Conservation (phyloP, 1,140 invertebrate species). For the Drosophila tsacasi region DNA sequence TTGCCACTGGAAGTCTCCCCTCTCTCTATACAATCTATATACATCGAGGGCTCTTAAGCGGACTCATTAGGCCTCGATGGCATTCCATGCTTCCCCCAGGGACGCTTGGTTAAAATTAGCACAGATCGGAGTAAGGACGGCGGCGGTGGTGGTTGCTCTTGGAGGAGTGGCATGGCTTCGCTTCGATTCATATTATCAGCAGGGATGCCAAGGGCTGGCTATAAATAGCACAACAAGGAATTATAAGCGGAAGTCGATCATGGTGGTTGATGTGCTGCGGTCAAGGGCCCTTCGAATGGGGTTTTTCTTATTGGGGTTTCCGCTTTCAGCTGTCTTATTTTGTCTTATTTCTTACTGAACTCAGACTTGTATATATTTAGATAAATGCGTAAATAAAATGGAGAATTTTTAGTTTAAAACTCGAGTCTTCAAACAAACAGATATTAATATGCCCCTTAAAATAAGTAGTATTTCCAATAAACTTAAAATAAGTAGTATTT, state of each 20-base stretch:
- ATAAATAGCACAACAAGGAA: background rate
- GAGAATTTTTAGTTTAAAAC: background rate
- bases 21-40: background rate
- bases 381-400: background rate
- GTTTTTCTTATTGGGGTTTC: background rate
- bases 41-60: background rate
- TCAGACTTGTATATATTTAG: background rate
- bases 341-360: background rate
- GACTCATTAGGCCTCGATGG: background rate
- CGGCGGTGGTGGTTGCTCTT: conserved; percentile 5
- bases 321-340: background rate
- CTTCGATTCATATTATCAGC: conserved; percentile 14
- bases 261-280: conserved; percentile 8
- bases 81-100: conserved; percentile 4
- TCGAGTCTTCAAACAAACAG: too few relatives aligned
- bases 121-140: conserved; percentile 5
- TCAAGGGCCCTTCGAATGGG: background rate
- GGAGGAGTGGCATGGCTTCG: conserved; percentile 11
- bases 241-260: conserved; percentile 16
- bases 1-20: background rate
- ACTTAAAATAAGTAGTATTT: too few relatives aligned
- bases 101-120: conserved; percentile 11
- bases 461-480: too few relatives aligned
- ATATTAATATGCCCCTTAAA: background rate
- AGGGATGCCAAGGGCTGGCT: conserved; percentile 9